Base-by-base conservation (phyloP, 1,140 invertebrate genomes). In the Pinna nobilis region DNA sequence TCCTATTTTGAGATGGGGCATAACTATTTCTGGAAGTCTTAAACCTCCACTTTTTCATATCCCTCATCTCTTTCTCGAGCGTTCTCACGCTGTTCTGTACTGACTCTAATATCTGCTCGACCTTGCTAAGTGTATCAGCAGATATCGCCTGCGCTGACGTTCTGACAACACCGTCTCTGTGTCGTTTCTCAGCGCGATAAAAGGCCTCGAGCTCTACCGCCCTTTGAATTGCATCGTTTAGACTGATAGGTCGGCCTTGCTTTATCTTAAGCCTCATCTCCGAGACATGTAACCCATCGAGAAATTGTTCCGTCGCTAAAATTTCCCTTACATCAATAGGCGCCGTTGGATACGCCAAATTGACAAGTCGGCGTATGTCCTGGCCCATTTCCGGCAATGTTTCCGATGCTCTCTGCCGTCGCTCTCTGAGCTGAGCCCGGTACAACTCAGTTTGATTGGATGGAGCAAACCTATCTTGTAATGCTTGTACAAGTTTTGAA, bases 401-500 rank as follows among this genome's bases (percentile, higher is more conserved):
- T 44, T 68, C 75, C 18, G 41, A 37, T n/a, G 70, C 28, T 32
- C 53, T 68, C 35, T 57, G 30, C 35, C 65, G 39, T 28, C 75
- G 49, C 18, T 73, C 65, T 15, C 70, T 20, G 3, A 74, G 41
- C 51, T 77, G 30, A 15, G 71, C 64, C 33, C 51, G 15, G 51
- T 74, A 73, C 32, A 77, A 39, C 59, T 77, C 76, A 3, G 64
- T 65, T 51, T 70, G 64, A 20, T 64, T 61, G 11, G 39, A n/a
- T 25, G 70, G 66, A 1, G 64, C 65, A 41, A 77, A 77, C 25
- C 70, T 39, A 20, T 71, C 55, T 55, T 73, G 70, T 9, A 73
- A 49, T 3, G 61, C 11, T 28, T 32, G 25, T 1, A 53, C 53
- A 20, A 77, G 51, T 28, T 69, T 37, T 1, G 30, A n/a, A 35